phyloP scores from a whole-genome alignment of 2,113 vertebrate genomes.

The Arizona elegans region DNA sequence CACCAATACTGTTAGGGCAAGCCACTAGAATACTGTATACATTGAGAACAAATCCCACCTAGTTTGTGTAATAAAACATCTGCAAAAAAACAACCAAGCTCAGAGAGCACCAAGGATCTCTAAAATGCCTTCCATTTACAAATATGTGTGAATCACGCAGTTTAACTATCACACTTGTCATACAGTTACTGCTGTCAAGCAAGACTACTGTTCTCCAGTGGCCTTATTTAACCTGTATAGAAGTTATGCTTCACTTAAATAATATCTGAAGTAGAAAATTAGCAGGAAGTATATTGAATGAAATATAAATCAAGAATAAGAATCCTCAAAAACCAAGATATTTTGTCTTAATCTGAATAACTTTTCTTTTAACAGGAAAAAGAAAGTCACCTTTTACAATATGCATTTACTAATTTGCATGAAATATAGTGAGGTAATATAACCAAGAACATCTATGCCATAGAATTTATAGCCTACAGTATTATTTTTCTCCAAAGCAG shows the following conservation, averaged over 20 bases:
- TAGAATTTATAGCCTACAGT: background rate
- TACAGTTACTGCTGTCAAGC: background rate
- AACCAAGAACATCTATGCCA: background rate
- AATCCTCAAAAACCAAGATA: background rate
- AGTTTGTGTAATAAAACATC: background rate
- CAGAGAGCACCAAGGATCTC: background rate
- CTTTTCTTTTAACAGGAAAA: conserved; percentile 14
- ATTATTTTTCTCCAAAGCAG: background rate
- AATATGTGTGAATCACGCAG: background rate
- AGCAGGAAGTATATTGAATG: background rate
- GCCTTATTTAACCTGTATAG: background rate
- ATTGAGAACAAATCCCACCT: background rate
- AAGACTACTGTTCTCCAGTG: background rate
- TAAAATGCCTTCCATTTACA: background rate
- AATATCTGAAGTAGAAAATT: background rate
- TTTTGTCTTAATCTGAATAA: background rate
- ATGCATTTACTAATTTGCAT: conserved; percentile 21
- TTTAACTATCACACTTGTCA: background rate
- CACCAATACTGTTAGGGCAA: background rate
- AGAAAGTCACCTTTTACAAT: background rate
- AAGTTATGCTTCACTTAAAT: background rate
- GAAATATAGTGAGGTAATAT: conserved; percentile 23
- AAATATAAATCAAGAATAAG: background rate
- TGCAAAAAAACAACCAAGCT: background rate
- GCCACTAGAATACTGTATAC: background rate